phyloP scores from a whole-genome alignment of 2,797 vertebrate genomes.

The Trematomus bernacchii region DNA sequence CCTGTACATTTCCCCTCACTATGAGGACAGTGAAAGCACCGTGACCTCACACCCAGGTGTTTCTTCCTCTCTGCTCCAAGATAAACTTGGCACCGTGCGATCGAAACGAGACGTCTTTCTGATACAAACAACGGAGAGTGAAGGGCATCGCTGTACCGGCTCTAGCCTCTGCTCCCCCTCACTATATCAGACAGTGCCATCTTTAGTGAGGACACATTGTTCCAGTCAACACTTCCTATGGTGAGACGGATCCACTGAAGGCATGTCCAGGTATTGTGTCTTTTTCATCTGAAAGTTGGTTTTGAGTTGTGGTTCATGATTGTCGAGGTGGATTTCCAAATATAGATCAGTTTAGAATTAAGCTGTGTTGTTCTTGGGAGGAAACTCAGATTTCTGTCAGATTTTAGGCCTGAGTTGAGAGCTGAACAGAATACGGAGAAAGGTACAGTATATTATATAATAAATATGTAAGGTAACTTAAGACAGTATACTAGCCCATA shows the following conservation, averaged over 20 bases:
- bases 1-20: background rate
- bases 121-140: slow-evolving; percentile 37
- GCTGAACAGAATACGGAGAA: background rate
- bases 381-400: background rate
- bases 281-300: background rate
- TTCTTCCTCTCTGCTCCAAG: slow-evolving; percentile 49
- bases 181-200: slow-evolving; percentile 22
- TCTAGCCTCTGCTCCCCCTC: slow-evolving; percentile 28
- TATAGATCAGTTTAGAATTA: background rate
- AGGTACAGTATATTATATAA: background rate
- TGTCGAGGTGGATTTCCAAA: background rate
- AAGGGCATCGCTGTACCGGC: slow-evolving; percentile 34
- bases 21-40: slow-evolving; percentile 35
- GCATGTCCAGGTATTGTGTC: slow-evolving; percentile 67
- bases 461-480: no score
- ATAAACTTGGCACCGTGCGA: slow-evolving; percentile 51
- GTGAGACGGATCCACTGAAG: slow-evolving; percentile 42
- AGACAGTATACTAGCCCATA: no score
- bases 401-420: background rate
- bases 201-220: slow-evolving; percentile 2
- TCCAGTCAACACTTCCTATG: slow-evolving; percentile 18
- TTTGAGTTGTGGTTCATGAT: background rate
- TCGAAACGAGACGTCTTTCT: slow-evolving; percentile 55
- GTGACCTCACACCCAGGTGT: slow-evolving; percentile 74
- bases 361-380: slow-evolving; percentile 11